Evolutionary conservation across 2,113 vertebrate genomes (phyloP).

Genomic region (Macheiramphus alcinus): DNA sequence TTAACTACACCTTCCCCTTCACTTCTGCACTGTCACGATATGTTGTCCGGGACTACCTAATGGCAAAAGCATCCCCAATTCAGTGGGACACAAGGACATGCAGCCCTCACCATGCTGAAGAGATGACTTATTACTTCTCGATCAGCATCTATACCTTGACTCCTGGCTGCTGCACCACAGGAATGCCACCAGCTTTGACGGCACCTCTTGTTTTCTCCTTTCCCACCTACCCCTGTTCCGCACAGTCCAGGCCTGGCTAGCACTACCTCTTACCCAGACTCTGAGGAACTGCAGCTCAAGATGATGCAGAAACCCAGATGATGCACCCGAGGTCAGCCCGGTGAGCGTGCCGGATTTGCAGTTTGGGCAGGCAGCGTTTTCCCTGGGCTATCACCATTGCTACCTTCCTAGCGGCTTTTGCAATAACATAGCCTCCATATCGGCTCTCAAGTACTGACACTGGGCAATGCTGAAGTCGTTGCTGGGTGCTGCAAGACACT

Average conservation of each 20-base stretch:
- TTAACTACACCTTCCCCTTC: not conserved
- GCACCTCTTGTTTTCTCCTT: not conserved
- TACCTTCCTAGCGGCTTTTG: not conserved
- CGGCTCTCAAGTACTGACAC: not conserved
- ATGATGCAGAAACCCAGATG: too few species aligned
- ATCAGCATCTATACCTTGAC: not conserved
- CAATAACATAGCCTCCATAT: not conserved
- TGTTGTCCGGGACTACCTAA: not conserved
- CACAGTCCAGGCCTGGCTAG: not conserved
- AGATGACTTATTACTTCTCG: not conserved
- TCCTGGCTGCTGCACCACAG: not conserved
- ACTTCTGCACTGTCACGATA: not conserved
- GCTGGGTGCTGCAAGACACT: not conserved
- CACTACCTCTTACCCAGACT: not conserved
- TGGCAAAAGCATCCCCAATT: not conserved
- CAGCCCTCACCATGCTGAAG: fast-evolving
- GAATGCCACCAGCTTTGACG: not conserved
- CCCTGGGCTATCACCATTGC: not conserved
- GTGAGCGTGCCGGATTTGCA: not conserved
- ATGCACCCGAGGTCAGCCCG: not conserved
- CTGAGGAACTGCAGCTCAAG: not conserved
- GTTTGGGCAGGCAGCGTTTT: not conserved
- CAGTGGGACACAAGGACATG: fast-evolving
- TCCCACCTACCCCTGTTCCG: not conserved
- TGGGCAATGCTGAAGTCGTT: fast-evolving